Evolutionary conservation across 2,888 invertebrate genomes (phyloP).

Genomic region (Cephus spinipes): DNA sequence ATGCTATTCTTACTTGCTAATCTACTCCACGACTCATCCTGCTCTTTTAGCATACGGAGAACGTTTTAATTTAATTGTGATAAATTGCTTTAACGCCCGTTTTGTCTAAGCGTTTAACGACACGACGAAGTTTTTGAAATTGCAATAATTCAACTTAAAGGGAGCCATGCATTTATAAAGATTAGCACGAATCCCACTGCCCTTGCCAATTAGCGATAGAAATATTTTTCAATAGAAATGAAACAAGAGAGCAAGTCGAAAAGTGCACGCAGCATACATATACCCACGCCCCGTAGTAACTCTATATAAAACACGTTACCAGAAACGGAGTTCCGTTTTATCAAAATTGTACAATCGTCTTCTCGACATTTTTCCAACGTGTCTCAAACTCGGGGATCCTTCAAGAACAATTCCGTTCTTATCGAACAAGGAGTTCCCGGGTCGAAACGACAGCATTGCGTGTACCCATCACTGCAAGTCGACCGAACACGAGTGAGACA

Average conservation of each 20-base stretch:
- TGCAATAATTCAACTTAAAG: slow-evolving; percentile 4
- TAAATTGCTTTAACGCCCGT: not conserved
- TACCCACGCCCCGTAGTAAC: not conserved
- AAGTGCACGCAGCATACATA: too few relatives aligned
- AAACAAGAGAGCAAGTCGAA: not conserved
- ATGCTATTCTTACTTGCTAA: slow-evolving; percentile 17
- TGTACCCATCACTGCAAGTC: not conserved
- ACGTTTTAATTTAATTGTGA: slow-evolving; percentile 4
- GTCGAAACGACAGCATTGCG: not conserved
- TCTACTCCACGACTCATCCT: slow-evolving; percentile 7
- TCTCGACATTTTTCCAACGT: not conserved
- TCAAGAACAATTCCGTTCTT: not conserved
- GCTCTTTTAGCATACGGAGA: slow-evolving; percentile 7
- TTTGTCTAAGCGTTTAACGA: not conserved
- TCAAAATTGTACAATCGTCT: not conserved
- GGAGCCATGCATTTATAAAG: not conserved
- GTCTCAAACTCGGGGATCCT: not conserved
- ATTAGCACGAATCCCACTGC: not conserved
- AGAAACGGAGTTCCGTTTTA: not conserved
- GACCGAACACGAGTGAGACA: not conserved
- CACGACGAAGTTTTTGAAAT: not conserved
- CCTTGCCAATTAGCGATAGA: not conserved
- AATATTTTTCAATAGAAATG: not conserved
- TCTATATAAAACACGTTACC: not conserved
- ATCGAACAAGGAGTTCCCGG: not conserved